These are phyloP conservation scores for Loris lydekkerianus DNA, from an alignment of 2,797 vertebrate species.

Conservation along the genomic window DNA sequence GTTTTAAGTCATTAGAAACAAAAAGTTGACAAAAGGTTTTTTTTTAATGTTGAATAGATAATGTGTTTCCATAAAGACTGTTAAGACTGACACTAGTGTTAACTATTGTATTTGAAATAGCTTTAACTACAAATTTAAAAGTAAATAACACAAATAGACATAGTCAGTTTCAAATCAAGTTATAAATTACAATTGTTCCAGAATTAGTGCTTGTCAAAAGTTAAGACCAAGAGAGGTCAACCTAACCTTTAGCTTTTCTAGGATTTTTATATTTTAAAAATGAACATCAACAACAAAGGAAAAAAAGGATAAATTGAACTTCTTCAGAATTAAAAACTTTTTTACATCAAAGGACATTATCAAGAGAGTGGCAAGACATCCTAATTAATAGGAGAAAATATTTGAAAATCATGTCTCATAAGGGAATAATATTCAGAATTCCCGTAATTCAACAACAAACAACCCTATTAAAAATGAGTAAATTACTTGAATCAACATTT, in stretches of 20 bases:
- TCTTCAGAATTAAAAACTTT: background rate
- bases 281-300: background rate
- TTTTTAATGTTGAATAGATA: conserved; percentile 22
- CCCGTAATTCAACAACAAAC: background rate
- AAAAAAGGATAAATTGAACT: conserved; percentile 2
- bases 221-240: background rate
- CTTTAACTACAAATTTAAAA: conserved; percentile 29
- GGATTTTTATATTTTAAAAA: conserved; percentile 35
- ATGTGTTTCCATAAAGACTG: conserved; percentile 27
- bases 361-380: background rate
- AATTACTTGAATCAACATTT: background rate
- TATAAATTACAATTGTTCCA: background rate
- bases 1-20: conserved; percentile 31
- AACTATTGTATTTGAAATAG: background rate
- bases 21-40: conserved; percentile 2
- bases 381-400: background rate
- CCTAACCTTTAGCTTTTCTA: background rate
- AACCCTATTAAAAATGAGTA: background rate
- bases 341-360: background rate
- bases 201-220: background rate
- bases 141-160: background rate
- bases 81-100: conserved; percentile 14
- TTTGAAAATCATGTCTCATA: background rate
- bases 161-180: conserved; percentile 18
- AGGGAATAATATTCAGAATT: background rate